A percentile compares a stretch with the other conserved stretches of the same genome.
These are phyloP conservation scores for Morphnarchus princeps DNA, from an alignment of 2,113 vertebrate genomes.

Conservation along the genomic window DNA sequence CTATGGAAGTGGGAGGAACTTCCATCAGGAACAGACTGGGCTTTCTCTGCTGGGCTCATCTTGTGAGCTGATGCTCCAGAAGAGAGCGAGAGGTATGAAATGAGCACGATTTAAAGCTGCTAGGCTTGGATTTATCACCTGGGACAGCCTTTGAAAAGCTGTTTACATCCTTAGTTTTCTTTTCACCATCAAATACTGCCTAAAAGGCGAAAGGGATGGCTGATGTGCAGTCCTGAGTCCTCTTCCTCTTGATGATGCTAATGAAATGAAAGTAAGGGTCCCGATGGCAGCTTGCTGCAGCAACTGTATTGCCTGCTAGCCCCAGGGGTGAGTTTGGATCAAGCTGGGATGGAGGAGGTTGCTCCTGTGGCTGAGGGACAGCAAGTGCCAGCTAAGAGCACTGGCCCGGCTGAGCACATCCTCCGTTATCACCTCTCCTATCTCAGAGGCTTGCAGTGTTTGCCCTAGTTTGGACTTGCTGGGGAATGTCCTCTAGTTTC, in stretches of 20 bases:
- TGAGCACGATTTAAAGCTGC: neutral
- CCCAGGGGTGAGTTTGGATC: neutral
- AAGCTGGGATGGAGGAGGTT: neutral
- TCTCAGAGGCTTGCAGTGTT: neutral
- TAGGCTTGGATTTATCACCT: neutral
- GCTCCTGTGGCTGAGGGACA: neutral
- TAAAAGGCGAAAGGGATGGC: neutral
- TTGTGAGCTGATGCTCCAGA: neutral
- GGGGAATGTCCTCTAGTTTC: neutral
- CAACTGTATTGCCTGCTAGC: neutral
- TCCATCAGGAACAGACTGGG: neutral
- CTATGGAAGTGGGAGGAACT: neutral
- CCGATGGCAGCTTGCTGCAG: neutral
- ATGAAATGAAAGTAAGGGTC: neutral
- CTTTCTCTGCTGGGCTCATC: neutral
- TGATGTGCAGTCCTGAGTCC: neutral
- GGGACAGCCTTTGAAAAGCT: neutral
- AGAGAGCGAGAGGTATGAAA: neutral
- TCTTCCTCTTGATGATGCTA: neutral
- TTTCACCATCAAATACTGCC: neutral
- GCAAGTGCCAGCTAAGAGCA: neutral
- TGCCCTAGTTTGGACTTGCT: neutral
- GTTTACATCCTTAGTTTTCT: neutral
- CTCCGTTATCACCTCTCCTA: neutral
- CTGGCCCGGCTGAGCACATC: neutral